These are phyloP conservation scores for Clarias pachynema DNA, from an alignment of 2,797 vertebrate species.

Conservation along the genomic window DNA sequence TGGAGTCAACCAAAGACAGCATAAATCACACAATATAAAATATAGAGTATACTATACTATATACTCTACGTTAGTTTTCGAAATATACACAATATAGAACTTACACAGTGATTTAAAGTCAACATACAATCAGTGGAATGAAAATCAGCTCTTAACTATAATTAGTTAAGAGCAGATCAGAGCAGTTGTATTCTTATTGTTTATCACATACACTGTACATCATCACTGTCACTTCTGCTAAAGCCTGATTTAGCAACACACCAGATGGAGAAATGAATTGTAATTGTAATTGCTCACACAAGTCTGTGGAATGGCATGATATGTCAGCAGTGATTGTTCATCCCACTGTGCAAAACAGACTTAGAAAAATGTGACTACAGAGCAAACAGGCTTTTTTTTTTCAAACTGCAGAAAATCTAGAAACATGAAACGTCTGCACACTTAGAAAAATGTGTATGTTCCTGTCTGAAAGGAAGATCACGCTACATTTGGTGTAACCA, in stretches of 20 bases:
- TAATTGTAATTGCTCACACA: constrained; percentile 6
- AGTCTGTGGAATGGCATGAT: background rate
- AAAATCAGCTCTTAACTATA: background rate
- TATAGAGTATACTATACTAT: background rate
- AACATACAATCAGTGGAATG: background rate
- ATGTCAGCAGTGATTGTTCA: background rate
- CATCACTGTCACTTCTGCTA: constrained; percentile 21
- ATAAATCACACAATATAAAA: background rate
- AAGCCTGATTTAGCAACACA: constrained; percentile 1
- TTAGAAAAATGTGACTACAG: background rate
- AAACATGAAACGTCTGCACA: background rate
- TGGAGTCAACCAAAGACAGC: background rate
- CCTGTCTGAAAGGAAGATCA: constrained; percentile 16
- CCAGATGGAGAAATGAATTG: constrained; percentile 21
- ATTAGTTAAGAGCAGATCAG: background rate
- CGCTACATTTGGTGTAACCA: constrained; percentile 5
- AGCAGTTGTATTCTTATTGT: background rate
- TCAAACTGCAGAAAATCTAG: background rate
- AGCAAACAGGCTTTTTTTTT: background rate
- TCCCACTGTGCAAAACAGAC: background rate
- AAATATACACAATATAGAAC: background rate
- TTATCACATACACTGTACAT: background rate
- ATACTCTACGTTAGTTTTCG: too few species aligned
- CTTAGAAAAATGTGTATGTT: background rate
- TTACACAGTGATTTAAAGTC: background rate